Evolutionary conservation across 37 sponge, comb jelly and placozoan species (phyloP).

Genomic region (Bolinopsis microptera): DNA sequence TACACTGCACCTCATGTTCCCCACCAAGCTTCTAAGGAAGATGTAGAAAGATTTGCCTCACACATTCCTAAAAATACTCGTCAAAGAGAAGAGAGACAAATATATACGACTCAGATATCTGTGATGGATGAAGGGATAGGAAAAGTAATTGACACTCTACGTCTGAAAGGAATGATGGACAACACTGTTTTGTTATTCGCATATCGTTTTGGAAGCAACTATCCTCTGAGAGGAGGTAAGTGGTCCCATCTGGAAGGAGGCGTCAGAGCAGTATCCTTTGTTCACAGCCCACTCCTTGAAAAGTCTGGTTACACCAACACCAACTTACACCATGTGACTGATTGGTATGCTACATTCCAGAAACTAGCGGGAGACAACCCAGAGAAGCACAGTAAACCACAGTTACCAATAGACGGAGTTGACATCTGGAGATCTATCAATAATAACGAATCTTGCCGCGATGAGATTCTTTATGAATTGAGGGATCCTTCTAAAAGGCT

Average conservation of each 20-base stretch:
- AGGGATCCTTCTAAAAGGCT: not conserved
- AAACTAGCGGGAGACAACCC: not conserved
- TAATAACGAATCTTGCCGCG: not conserved
- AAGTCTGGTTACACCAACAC: slow-evolving; percentile 51
- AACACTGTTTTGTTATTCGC: not conserved
- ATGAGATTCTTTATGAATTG: not conserved
- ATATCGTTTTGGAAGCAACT: too few species aligned
- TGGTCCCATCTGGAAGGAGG: not conserved
- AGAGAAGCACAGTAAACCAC: not conserved
- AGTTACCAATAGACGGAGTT: not conserved
- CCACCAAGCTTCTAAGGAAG: not conserved
- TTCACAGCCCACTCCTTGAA: not conserved
- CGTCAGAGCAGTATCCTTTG: not conserved
- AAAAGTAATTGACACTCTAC: too few species aligned
- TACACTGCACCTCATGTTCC: slow-evolving; percentile 22
- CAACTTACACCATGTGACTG: slow-evolving; percentile 34
- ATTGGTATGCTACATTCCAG: slow-evolving; percentile 29
- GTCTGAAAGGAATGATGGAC: not conserved
- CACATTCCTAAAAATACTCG: not conserved
- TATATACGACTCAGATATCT: not conserved
- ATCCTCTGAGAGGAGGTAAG: slow-evolving; percentile 40
- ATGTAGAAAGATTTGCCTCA: not conserved
- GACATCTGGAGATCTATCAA: slow-evolving; percentile 25
- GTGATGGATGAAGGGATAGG: too few species aligned
- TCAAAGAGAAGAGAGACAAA: not conserved